phyloP scores from a whole-genome alignment of 2,888 invertebrate genomes.

The Eulithis prunata region DNA sequence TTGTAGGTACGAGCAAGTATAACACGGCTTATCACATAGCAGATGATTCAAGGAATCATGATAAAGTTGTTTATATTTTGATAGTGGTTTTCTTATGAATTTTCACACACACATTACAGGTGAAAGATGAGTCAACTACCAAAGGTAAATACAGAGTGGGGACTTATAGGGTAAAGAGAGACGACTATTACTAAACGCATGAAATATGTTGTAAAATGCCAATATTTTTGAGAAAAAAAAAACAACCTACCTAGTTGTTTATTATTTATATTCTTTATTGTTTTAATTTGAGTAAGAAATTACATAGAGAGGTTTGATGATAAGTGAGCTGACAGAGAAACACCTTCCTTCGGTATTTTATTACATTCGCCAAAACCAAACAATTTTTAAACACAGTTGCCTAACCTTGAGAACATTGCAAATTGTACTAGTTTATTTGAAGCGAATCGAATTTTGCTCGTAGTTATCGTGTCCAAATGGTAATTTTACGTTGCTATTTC shows the following conservation, averaged over 20 bases:
- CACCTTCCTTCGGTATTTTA: too few relatives aligned
- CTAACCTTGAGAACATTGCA: constrained; percentile 23
- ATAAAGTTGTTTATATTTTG: not conserved
- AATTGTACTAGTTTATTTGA: constrained; percentile 23
- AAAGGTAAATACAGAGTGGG: too few relatives aligned
- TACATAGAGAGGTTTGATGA: too few relatives aligned
- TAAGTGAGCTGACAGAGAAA: too few relatives aligned
- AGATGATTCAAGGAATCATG: not conserved
- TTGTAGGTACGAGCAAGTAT: too few relatives aligned
- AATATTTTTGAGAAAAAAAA: too few relatives aligned
- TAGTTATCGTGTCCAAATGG: constrained; percentile 25
- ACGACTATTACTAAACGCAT: too few relatives aligned
- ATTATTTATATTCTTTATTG: too few relatives aligned
- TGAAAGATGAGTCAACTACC: not conserved
- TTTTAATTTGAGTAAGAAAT: too few relatives aligned
- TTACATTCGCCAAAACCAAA: too few relatives aligned
- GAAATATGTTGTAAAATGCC: too few relatives aligned
- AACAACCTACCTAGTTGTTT: too few relatives aligned
- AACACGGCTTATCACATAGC: not conserved
- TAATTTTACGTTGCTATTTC: constrained; percentile 23
- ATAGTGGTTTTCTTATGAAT: not conserved
- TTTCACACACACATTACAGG: not conserved
- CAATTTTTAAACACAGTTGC: not conserved
- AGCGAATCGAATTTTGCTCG: constrained; percentile 28
- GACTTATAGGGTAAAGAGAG: not conserved